Evolutionary conservation across 1,140 invertebrate species (phyloP), one percentile per base, ranked within the genome.

Genomic region (Propsilocerus akamusi): DNA sequence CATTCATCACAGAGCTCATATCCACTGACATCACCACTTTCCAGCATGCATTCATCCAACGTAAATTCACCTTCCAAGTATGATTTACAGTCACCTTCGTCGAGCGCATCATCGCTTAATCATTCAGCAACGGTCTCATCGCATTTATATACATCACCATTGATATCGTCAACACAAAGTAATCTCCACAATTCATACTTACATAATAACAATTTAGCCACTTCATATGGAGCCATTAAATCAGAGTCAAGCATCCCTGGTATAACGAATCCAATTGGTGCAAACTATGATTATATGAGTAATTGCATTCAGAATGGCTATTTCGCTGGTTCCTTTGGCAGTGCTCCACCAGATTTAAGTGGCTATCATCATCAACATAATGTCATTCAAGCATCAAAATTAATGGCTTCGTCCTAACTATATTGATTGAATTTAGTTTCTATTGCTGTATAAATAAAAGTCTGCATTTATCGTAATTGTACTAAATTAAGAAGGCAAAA

Each of bases 371-470:
- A 85, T 63, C 82, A 85, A 60, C 80, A 83, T 58, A 83, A 83
- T 66, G 81, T 85, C 28, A 83, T 81, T 14, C 79, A 81, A 34
- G 78, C 81, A 34, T 81, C 82, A 17, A 85, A 85, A 58, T 66
- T 84, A 49, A 79, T 85, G 71, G 81, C 82, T 3, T 83, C 81
- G n/a, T 83, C 81, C 56, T 84, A 78, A 67, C n/a, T n/a, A n/a
- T n/a, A n/a, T n/a, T n/a, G n/a, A n/a, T n/a, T n/a, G n/a, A n/a
- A n/a, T n/a, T n/a, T n/a, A n/a, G n/a, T n/a, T n/a, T n/a, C n/a
- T n/a, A n/a, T n/a, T n/a, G n/a, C n/a, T n/a, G n/a, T n/a, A n/a
- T n/a, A n/a, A n/a, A n/a, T n/a, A n/a, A n/a, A n/a, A n/a, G n/a
- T n/a, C n/a, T n/a, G n/a, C n/a, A n/a, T n/a, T n/a, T n/a, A n/a